These are phyloP conservation scores for Aurelia aurita complex sp. Pacific DNA, from an alignment of 30 jellyfish, hydroid and myxozoan genomes.

Conservation along the genomic window DNA sequence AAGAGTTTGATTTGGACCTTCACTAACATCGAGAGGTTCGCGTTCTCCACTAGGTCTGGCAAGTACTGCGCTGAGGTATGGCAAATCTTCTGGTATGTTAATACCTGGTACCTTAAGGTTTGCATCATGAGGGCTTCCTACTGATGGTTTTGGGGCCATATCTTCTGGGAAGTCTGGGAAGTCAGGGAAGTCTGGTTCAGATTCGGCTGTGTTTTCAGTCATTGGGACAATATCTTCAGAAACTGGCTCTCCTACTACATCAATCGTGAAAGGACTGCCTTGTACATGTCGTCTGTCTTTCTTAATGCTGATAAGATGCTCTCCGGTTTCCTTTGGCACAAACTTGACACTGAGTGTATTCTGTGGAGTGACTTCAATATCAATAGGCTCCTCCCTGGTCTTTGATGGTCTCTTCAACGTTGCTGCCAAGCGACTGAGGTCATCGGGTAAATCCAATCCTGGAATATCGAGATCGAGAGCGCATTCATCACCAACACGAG, in stretches of 20 bases:
- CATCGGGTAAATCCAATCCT: conserved; percentile 84
- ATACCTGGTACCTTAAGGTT: conserved; percentile 67
- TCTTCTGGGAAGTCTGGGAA: conserved; percentile 43
- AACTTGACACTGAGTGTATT: conserved; percentile 87
- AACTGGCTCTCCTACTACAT: conserved; percentile 82
- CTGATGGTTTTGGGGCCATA: conserved; percentile 63
- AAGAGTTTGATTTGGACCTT: conserved; percentile 81
- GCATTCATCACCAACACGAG: conserved; percentile 93
- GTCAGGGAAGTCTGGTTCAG: conserved; percentile 43
- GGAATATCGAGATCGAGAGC: conserved; percentile 93
- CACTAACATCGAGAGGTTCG: conserved; percentile 84
- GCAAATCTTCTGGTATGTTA: conserved; percentile 75
- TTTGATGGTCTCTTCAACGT: conserved; percentile 87
- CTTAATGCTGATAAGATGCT: conserved; percentile 83
- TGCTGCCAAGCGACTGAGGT: conserved; percentile 80
- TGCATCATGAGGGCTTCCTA: conserved; percentile 86
- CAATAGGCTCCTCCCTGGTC: conserved; percentile 91
- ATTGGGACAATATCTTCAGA: conserved; percentile 66
- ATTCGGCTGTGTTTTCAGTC: conserved; percentile 21
- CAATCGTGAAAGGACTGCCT: conserved; percentile 95
- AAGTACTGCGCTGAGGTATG: conserved; percentile 76
- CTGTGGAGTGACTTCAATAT: conserved; percentile 66
- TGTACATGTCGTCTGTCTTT: conserved; percentile 88
- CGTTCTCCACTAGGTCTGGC: conserved; percentile 85
- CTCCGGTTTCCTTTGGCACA: conserved; percentile 94